Base-by-base conservation (phyloP, 2,113 vertebrate species). In the Tragelaphus imberbis region DNA sequence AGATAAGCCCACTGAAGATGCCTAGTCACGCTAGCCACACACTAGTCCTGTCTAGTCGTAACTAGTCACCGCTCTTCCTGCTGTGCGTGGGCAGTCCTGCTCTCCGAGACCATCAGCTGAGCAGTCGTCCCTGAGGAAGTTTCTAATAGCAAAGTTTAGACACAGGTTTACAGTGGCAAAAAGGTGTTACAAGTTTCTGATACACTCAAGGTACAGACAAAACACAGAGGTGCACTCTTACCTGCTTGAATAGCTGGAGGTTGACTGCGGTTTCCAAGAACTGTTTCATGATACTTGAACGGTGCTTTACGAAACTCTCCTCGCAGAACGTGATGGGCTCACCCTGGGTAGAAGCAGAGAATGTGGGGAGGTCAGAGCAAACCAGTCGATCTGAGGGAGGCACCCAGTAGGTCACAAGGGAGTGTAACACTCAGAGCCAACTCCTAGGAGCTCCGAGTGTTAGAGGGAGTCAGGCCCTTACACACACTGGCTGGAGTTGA, bases 241-340 rank as follows among this genome's bases (percentile, higher is more conserved):
- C 99, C 99, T 99, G 99, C 98, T 99, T 99, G 98, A 99, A 99
- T 90, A 99, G 99, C 59, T 99, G 99, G 97, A 99, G 99, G 98
- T 99, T 99, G 97, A 99, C 99, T 68, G 99, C 99, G 65, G 99
- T 99, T 98, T 99, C 99, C 95, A 99, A 98, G 98, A 99, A 99
- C 93, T 99, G 99, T 95, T 99, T 99, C 98, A 99, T 99, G 90
- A 99, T 98, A 98, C 99, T 99, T 7, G 99, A 99, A 93, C 99
- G 99, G 98, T 99, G 99, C 89, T 99, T 99, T 93, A 99, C 98
- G 87, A 99, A 99, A 98, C 99, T 99, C 71, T 99, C 99, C 92
- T 99, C 99, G 55, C 99, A 99, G 98, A 99, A 99, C 7, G 99
- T 99, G 98, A 99, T 98, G 63, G 99, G 99, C 94, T 99, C 99